Evolutionary conservation across 1,140 invertebrate species (phyloP).

Genomic region (roundworm (Caenorhabditis elegans)): WBcel235 BX284604.4:15362001-15362500

Average conservation of each 20-base stretch:
- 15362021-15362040: too few relatives aligned
- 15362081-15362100: too few relatives aligned
- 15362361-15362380: conserved; percentile 54
- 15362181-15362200: too few relatives aligned
- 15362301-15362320: conserved; percentile 51
- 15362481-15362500: background rate
- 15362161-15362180: background rate
- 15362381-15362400: background rate
- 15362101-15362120: too few relatives aligned
- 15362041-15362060: too few relatives aligned
- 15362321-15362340: conserved; percentile 61
- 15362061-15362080: too few relatives aligned
- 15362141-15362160: too few relatives aligned
- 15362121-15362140: too few relatives aligned
- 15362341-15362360: conserved; percentile 57
- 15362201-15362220: background rate
- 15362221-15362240: background rate
- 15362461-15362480: background rate
- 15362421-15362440: conserved; percentile 53
- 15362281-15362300: conserved; percentile 31
- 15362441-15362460: conserved; percentile 49
- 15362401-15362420: conserved; percentile 30
- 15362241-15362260: conserved; percentile 19
- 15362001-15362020: background rate
- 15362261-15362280: conserved; percentile 54